Percentiles rank a stretch among this genome's conserved stretches.
These are phyloP conservation scores for Molorchus minor DNA, from an alignment of 2,888 invertebrate species.

Conservation along the genomic window DNA sequence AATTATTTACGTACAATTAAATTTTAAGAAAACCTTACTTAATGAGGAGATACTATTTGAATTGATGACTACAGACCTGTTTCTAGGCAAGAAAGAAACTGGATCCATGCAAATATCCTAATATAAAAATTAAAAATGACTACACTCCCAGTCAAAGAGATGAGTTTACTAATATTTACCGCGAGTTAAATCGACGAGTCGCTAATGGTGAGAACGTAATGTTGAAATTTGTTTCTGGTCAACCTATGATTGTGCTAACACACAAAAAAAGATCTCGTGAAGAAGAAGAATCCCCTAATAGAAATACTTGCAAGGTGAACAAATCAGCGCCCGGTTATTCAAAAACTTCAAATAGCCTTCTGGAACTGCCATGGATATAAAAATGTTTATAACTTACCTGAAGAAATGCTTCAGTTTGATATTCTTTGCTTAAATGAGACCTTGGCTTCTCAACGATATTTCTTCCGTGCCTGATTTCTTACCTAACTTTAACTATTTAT, in stretches of 20 bases:
- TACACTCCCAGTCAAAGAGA: conserved; percentile 4
- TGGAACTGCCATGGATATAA: conserved; percentile 5
- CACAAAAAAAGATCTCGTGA: conserved; percentile 7
- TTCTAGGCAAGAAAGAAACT: background rate
- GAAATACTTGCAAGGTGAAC: background rate
- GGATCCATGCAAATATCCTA: background rate
- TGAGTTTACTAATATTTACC: background rate
- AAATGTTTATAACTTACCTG: conserved; percentile 2
- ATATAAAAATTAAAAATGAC: too few relatives aligned
- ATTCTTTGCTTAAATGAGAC: conserved; percentile 4
- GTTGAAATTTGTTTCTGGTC: conserved; percentile 1
- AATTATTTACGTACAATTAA: too few relatives aligned
- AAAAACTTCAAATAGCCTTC: conserved; percentile 10
- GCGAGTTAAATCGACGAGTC: background rate
- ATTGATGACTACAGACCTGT: too few relatives aligned
- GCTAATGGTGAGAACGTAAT: conserved; percentile 9
- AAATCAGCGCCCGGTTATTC: background rate
- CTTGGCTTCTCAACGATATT: background rate
- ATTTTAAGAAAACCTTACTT: too few relatives aligned
- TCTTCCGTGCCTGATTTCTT: background rate
- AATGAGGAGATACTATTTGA: too few relatives aligned
- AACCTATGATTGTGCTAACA: background rate
- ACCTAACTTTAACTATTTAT: background rate
- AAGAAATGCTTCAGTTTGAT: background rate
- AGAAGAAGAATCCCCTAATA: background rate